Conservation (phyloP, 2,797 vertebrate species). For the Sardinella longiceps region DNA sequence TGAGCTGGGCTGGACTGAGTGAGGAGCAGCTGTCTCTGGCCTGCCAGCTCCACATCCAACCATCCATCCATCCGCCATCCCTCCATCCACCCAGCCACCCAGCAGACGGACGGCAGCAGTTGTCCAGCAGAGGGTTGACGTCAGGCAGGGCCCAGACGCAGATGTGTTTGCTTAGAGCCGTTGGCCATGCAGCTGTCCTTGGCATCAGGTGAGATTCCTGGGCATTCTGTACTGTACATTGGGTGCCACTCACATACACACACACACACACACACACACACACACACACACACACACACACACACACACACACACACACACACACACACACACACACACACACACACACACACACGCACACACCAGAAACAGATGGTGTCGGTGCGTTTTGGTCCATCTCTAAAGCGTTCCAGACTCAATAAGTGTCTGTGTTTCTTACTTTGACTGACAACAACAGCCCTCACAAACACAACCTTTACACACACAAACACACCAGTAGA, state of each 20-base stretch:
- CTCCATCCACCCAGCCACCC: constrained; percentile 8
- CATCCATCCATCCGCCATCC: too few species aligned
- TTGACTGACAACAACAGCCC: constrained; percentile 8
- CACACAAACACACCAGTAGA: not conserved
- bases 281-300: not conserved
- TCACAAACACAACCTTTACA: not conserved
- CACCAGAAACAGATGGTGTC: not conserved
- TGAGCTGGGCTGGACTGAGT: constrained; percentile 1
- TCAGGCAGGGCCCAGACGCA: constrained; percentile 32
- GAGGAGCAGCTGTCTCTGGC: constrained; percentile 36
- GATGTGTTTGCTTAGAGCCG: constrained; percentile 34
- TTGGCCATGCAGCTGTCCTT: constrained; percentile 46
- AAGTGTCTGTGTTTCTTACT: constrained; percentile 10
- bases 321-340: not conserved
- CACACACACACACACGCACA: not conserved
- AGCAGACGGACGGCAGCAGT: constrained; percentile 33
- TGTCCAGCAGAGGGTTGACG: constrained; percentile 40
- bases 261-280: not conserved
- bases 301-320: not conserved
- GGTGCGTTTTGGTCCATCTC: not conserved
- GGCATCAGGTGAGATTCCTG: constrained; percentile 46
- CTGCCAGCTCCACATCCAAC: constrained; percentile 12
- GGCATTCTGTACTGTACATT: not conserved
- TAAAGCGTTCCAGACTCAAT: not conserved
- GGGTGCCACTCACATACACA: constrained; percentile 34